Base-by-base conservation (phyloP, 1,140 invertebrate genomes). In the Stegodyphus mimosarum region DNA sequence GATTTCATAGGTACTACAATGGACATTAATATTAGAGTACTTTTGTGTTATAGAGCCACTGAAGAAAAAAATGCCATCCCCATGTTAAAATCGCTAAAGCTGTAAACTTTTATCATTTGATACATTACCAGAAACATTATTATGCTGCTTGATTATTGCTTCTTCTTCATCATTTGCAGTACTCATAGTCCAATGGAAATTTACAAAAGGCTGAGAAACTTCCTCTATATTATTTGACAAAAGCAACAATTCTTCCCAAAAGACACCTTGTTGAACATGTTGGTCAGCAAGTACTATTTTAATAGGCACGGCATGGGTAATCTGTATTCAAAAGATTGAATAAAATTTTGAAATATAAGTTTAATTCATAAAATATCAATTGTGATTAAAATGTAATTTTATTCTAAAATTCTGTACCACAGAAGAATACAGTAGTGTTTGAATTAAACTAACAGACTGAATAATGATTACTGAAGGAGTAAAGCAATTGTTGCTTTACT, bases 281-380 rank as follows among this genome's bases (percentile, higher is more conserved):
- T 13, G 60, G 70, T 84, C 81, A 63, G 89, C 89, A 88, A 90
- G 72, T 9, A 88, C 48, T 15, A 87, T 53, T 69, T 71, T 81
- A 6, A 78, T 17, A 50, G 73, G 72, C 51, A 86, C 55, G 11
- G 13, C 17, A 67, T 87, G 81, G 11, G 7, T 48, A 17, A 84
- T 50, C 81, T 84, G 49, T 4, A 72, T 9, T 50, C 1, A 9
- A 6, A 72, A 51, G 7, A 72, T 5, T 48, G 5, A 11, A 73
- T 73, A 52, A 53, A 1, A 33, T 33, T 33, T 33, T 33, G 33
- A 33, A 33, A 33, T 33, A 33, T 3, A 33, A 1, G 3, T 17
- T n/a, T n/a, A 33, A 17, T n/a, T n/a, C n/a, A 15, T 17, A 73
- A 53, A 73, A 48, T 70, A 70, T 6, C 10, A 6, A 48, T 15